Base-by-base conservation (phyloP, 2,797 vertebrate genomes). In the Falco columbarius region DNA sequence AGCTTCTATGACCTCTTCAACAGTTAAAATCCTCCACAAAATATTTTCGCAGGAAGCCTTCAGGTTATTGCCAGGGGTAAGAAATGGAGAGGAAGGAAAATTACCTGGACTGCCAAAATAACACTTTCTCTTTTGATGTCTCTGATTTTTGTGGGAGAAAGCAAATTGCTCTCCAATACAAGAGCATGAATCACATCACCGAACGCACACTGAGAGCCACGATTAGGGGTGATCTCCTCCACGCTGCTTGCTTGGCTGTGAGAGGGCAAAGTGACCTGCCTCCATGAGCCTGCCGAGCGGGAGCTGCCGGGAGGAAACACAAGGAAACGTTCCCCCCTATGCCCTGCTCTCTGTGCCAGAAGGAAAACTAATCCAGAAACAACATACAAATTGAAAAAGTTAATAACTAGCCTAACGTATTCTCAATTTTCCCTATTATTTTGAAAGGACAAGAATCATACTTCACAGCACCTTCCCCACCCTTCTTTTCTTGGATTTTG, bases 141-240 rank as follows among this genome's bases (percentile, higher is more conserved):
- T 65, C 66, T 61, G 71, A 44, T 46, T 90, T 71, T 61, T 44
- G 19, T 71, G 16, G 49, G 49, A 66, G 72, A 74, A 83, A 86
- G 67, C 32, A 88, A 88, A 81, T 38, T 52, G 42, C 34, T 80
- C 40, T 40, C 68, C n/a, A 24, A 4, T 9, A 4, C 14, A 5
- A 42, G 14, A 62, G 68, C 24, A 54, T 4, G n/a, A 85, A 62
- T 34, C 80, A 47, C 76, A 70, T 29, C 72, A 30, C 11, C 27
- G 30, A 21, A 63, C 3, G 9, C 59, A 32, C 24, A 6, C 0
- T 0, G 55, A 68, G 82, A 79, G 59, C 34, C 4, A 9, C 1
- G 34, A 34, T 19, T 4, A 8, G 62, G 73, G 89, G 72, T 32
- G 72, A 62, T 29, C 23, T 73, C 38, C 83, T 49, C 8, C 55